Evolutionary conservation across 2,113 vertebrate genomes (phyloP), one percentile per base, ranked within the genome.

Genomic region (Potamarius usumacintae): DNA sequence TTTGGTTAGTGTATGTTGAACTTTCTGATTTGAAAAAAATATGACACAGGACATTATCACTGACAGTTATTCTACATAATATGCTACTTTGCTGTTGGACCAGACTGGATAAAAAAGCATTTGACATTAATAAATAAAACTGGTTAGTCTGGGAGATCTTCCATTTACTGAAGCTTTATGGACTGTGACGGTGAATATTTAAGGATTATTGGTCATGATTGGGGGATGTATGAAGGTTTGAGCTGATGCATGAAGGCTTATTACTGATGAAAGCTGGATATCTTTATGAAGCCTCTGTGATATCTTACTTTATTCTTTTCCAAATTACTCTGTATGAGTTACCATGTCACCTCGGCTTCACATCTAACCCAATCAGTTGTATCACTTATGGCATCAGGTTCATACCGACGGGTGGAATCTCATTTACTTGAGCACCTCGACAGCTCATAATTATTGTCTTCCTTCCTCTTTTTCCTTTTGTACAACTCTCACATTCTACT

Each of bases 401-500:
- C 84, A 91, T 86, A 69, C 80, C 62, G 89, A 87, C 87, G 82
- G 50, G 89, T 90, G 90, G 91, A 93, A 93, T 94, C 93, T 90
- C 92, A 93, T 93, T 92, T 91, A 88, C 86, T 72, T 83, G 57
- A 92, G 88, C 82, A 82, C 88, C 58, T 83, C 91, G 92, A 92
- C 89, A 93, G 91, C 90, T 86, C 90, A 92, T 95, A 94, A 94
- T 92, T 94, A 92, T 92, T 91, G 92, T 89, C 86, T 92, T 92
- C 92, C 83, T 84, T 55, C 15, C 82, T 71, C 77, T 48, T 89
- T 93, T 93, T 93, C 92, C 91, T 93, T 93, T 86, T 90, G 69
- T 88, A 88, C 89, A 86, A 82, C 83, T 9, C 90, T 92, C 50
- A 50, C 89, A 89, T 91, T 93, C 94, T 94, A 93, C 94, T 94